Evolutionary conservation across 2,797 vertebrate genomes (phyloP).

Genomic region (Potorous gilbertii): DNA sequence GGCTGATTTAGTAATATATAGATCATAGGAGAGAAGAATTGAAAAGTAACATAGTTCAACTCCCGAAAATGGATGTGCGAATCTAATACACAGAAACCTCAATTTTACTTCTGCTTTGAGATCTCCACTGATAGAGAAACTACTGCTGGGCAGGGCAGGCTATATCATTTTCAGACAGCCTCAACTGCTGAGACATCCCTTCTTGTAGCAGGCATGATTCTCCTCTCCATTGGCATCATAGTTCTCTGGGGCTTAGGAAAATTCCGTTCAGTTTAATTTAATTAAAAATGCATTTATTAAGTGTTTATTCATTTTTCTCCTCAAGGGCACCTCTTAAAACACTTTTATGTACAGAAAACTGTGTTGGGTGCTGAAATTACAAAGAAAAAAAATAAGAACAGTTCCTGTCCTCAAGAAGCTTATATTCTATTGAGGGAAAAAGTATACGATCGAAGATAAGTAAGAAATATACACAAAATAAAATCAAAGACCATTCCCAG

Average conservation of each 20-base stretch:
- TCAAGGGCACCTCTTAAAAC: not conserved
- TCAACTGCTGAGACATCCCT: not conserved
- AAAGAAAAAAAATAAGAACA: not conserved
- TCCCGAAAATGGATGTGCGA: not conserved
- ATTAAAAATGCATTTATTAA: not conserved
- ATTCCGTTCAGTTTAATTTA: not conserved
- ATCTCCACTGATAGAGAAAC: not conserved
- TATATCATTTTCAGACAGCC: not conserved
- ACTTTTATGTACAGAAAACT: not conserved
- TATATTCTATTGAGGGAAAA: not conserved
- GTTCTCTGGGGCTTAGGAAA: not conserved
- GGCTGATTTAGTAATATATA: not conserved
- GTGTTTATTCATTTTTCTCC: not conserved
- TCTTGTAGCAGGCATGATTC: not conserved
- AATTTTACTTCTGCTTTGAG: not conserved
- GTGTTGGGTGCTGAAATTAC: not conserved
- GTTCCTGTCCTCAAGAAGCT: conserved; percentile 6
- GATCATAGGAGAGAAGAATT: not conserved
- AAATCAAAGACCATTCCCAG: not conserved
- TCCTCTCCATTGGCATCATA: not conserved
- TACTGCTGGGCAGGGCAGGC: not conserved
- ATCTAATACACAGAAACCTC: not conserved
- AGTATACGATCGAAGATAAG: not conserved
- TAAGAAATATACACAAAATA: not conserved
- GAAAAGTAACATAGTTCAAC: not conserved